Conservation (phyloP, 2,888 invertebrate species). For the Nomada goodeniana region DNA sequence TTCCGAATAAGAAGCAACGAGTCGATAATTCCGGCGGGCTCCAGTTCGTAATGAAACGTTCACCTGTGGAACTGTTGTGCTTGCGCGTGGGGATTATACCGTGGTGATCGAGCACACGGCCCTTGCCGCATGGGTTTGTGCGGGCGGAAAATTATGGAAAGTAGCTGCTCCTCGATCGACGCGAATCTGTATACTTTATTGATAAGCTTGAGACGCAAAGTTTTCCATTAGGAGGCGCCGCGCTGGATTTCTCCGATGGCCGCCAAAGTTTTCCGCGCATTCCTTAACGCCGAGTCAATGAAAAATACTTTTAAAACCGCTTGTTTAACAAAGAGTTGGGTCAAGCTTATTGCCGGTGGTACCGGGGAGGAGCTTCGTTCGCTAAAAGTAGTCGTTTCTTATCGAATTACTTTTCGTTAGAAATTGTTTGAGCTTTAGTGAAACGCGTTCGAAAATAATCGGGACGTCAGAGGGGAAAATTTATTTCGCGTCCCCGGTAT, state of each 20-base stretch:
- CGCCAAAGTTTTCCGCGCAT: conserved; percentile 19
- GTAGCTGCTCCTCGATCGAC: conserved; percentile 23
- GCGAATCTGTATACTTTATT: conserved; percentile 29
- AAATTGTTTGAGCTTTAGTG: neutral
- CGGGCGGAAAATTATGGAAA: conserved; percentile 39
- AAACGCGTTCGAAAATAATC: neutral
- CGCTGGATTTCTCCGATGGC: conserved; percentile 19
- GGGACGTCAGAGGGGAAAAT: neutral
- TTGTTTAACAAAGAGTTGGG: conserved; percentile 13
- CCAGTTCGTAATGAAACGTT: conserved; percentile 20
- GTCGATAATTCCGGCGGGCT: conserved; percentile 29
- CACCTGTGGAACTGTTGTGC: conserved; percentile 7
- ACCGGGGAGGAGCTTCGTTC: neutral
- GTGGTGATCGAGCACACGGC: neutral
- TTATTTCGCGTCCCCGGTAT: conserved; percentile 5
- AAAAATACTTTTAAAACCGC: conserved; percentile 34
- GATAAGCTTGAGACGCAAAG: conserved; percentile 19
- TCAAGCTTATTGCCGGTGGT: too few relatives aligned
- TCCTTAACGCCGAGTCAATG: neutral
- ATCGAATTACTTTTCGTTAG: neutral
- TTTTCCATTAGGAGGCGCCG: conserved; percentile 43
- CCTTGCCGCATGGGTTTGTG: neutral
- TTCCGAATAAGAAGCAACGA: conserved; percentile 17
- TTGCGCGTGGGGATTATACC: neutral
- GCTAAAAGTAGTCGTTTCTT: neutral